Base-by-base conservation (phyloP, 1,140 invertebrate species). In the Drosophila bocki region DNA sequence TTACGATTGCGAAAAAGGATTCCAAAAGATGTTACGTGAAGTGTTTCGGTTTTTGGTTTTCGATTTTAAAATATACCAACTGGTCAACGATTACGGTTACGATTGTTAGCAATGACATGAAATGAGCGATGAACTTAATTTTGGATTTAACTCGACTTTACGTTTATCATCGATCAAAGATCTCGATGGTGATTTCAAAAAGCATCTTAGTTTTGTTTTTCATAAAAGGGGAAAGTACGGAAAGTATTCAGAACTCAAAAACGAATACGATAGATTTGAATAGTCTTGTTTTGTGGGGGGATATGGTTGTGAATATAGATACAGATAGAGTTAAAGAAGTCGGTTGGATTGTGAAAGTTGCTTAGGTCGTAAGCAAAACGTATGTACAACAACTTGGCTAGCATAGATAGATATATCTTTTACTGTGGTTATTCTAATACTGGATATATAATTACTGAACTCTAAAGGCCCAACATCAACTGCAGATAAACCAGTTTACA, bases 121-220 rank as follows among this genome's bases (percentile, higher is more conserved):
- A 72, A 88, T 88, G 81, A 85, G 85, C 81, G 84, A 91, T 90
- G 87, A 90, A 48, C 59, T 80, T 47, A 90, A 90, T 91, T 90
- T 90, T 59, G 86, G 60, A 60, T 54, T 67, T 75, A 60, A 80
- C 53, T 54, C 78, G 68, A 79, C 47, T 48, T 62, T 59, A 75
- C 65, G 53, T 37, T 63, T 48, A 41, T 44, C 54, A 58, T 87
- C 60, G 51, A 78, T 79, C 69, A 71, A 60, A 37, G 22, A 41
- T 72, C 67, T 80, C 69, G 63, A 75, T 90, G 86, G 78, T 72
- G 80, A 80, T 90, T 83, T 83, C 72, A 88, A 92, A 92, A 92
- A 92, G 91, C 91, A 92, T 92, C 91, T 92, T 88, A 92, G 91
- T 92, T 91, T 91, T 85, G 62, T 83, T 88, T 87, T 44, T 53